Evolutionary conservation across 2,797 vertebrate species (phyloP).

Genomic region (Amblyraja radiata): DNA sequence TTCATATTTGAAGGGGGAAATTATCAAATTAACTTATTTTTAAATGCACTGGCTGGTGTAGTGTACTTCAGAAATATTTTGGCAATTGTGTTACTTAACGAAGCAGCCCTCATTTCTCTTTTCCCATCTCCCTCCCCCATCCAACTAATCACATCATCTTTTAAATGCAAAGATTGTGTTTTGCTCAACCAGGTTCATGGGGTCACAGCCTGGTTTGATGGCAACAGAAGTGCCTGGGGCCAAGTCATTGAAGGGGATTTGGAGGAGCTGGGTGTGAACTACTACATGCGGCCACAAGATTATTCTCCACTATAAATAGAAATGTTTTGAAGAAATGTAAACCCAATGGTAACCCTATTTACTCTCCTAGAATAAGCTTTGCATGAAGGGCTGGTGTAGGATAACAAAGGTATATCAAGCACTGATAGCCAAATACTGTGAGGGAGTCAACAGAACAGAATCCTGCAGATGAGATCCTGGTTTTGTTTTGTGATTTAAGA

Average conservation of each 20-base stretch:
- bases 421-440: constrained; percentile 31
- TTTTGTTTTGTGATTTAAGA: not conserved
- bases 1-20: not conserved
- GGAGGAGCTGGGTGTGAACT: constrained; percentile 50
- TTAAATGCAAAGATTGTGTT: constrained; percentile 67
- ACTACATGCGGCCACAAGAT: constrained; percentile 55
- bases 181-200: constrained; percentile 63
- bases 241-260: constrained; percentile 58
- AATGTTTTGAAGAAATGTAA: constrained; percentile 51
- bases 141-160: constrained; percentile 54
- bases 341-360: constrained; percentile 56
- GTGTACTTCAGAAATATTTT: no score
- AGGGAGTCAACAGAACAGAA: not conserved
- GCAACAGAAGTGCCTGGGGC: constrained; percentile 68
- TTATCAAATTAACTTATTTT: not conserved
- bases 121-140: constrained; percentile 19
- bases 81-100: constrained; percentile 47
- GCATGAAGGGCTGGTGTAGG: constrained; percentile 49
- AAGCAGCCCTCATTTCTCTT: constrained; percentile 40
- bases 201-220: constrained; percentile 62
- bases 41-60: not conserved
- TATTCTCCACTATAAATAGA: constrained; percentile 53
- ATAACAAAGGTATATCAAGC: constrained; percentile 49
- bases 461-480: not conserved
- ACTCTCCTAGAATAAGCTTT: constrained; percentile 51